Percentiles rank a stretch among this genome's conserved stretches.
Conservation (phyloP, 2,888 invertebrate species). For the Nysson spinosus region DNA sequence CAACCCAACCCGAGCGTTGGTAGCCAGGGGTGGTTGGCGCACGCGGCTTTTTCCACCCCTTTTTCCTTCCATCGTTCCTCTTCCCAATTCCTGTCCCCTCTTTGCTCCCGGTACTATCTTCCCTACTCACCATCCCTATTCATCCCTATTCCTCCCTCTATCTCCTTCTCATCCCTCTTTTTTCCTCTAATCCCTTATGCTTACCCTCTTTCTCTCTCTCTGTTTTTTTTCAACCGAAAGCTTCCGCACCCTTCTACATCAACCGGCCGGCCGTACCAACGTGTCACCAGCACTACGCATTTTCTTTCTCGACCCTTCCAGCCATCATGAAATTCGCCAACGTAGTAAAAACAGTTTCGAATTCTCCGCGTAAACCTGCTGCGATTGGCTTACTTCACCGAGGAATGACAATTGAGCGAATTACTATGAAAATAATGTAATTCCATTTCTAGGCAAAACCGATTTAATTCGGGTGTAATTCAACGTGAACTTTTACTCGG, state of each 20-base stretch:
- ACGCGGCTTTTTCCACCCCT: slow-evolving; percentile 54
- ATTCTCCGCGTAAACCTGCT: too few species aligned
- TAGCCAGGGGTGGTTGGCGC: slow-evolving; percentile 60
- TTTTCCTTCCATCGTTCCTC: slow-evolving; percentile 11
- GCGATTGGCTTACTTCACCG: too few species aligned
- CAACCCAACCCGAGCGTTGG: slow-evolving; percentile 57
- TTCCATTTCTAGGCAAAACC: neutral
- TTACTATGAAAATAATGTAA: too few species aligned
- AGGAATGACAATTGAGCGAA: too few species aligned
- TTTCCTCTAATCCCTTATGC: slow-evolving; percentile 7
- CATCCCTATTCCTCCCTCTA: slow-evolving; percentile 25
- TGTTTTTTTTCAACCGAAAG: neutral
- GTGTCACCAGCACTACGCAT: slow-evolving; percentile 17
- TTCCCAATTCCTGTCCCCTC: neutral
- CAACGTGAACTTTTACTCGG: too few species aligned
- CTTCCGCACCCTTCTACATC: slow-evolving; percentile 15
- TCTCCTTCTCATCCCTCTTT: neutral
- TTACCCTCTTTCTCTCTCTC: neutral
- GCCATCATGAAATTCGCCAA: slow-evolving; percentile 33
- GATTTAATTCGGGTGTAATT: too few species aligned
- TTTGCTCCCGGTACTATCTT: slow-evolving; percentile 10
- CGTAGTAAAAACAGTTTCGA: slow-evolving; percentile 23
- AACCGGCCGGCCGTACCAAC: slow-evolving; percentile 10
- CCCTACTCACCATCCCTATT: slow-evolving; percentile 33
- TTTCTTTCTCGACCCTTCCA: slow-evolving; percentile 28